A percentile compares a stretch with the other conserved stretches of the same genome.
Conservation (phyloP, 2,888 invertebrate species). For the Ormyrus rosae region DNA sequence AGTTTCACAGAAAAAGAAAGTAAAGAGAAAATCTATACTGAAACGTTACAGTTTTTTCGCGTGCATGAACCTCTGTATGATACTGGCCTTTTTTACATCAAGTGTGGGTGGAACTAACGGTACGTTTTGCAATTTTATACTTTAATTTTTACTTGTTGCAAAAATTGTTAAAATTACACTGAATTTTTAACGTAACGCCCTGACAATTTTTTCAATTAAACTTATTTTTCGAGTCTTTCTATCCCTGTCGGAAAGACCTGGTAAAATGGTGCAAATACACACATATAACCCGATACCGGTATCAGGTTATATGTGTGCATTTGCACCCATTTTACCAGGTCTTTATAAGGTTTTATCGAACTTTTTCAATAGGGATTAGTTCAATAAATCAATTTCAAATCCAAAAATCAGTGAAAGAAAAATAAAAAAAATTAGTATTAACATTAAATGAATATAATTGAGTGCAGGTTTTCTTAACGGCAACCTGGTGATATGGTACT, state of each 20-base stretch:
- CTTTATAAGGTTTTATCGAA: too few species aligned
- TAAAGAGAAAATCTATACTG: conserved; percentile 51
- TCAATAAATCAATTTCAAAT: too few species aligned
- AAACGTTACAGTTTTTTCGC: conserved; percentile 69
- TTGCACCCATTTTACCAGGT: too few species aligned
- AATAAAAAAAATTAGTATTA: background rate
- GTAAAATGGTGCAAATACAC: too few species aligned
- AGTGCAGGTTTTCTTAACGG: conserved; percentile 69
- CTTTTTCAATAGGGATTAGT: too few species aligned
- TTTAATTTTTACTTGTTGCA: background rate
- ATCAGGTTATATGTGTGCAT: too few species aligned
- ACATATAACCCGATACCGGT: too few species aligned
- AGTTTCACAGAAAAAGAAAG: conserved; percentile 51
- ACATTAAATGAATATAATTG: background rate
- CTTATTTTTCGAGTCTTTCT: too few species aligned
- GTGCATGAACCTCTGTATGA: conserved; percentile 70
- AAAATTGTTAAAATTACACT: background rate
- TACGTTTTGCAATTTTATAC: conserved; percentile 39
- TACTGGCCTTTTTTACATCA: conserved; percentile 69
- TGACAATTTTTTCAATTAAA: too few species aligned
- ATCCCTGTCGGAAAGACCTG: too few species aligned
- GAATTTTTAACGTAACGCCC: too few species aligned
- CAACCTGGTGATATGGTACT: conserved; percentile 70
- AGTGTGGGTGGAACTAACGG: conserved; percentile 70
- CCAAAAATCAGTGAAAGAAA: background rate